Base-by-base conservation (phyloP, 2,888 invertebrate genomes). In the Amblyjoppa proteus region DNA sequence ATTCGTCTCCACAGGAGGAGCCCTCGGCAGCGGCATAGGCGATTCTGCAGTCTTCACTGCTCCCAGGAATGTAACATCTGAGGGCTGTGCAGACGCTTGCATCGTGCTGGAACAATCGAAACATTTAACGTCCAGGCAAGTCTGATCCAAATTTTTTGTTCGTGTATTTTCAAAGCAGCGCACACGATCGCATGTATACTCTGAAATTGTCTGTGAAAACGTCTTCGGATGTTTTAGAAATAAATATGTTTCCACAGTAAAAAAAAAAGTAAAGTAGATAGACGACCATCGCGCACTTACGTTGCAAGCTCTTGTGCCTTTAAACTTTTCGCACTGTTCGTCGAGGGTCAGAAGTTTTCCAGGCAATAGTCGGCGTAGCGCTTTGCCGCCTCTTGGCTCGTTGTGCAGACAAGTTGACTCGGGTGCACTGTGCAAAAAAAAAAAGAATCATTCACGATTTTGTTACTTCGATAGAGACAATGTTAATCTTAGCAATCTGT, bases 11-110 rank as follows among this genome's bases (percentile, higher is more conserved):
- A 94, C 98, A 98, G 0, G 97, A 96, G 20, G 98, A 98, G 28
- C 98, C 98, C 94, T 98, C 98, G 1, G 98, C 98, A 16, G 98
- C 98, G 5, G 98, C 98, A 89, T 98, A 95, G 94, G 97, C 97
- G 83, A 98, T 97, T 81, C 97, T 97, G 94, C 98, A 98, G 94
- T 97, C 97, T 28, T 97, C 98, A 90, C 79, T 70, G 6, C 97
- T 97, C 84, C 97, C 96, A 31, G 98, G 97, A 94, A 98, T 97
- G 93, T 97, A 97, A 94, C 98, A 98, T 94, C 98, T 97, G 88
- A 98, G 95, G 94, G 97, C 97, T 45, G 97, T 97, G 93, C 98
- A 98, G 38, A 98, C 98, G 38, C 97, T 95, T 94, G 98, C 97
- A 93, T 98, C 98, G 95, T 98, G 97, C 98, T 97, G 95, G 64